Evolutionary conservation across 2,113 vertebrate genomes (phyloP).

Genomic region (Mobula birostris): DNA sequence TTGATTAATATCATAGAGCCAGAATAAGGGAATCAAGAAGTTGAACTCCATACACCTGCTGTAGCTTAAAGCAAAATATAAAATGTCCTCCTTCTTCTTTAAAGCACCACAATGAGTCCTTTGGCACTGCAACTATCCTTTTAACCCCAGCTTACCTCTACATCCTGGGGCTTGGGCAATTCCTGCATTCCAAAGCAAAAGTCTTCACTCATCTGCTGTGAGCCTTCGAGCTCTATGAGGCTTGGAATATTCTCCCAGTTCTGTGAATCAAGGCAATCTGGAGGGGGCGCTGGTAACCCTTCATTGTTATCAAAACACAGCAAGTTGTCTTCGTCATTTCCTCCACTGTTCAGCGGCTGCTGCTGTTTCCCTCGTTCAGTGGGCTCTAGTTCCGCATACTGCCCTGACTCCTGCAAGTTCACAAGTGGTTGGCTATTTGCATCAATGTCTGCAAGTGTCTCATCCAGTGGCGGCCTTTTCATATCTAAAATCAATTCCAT

Average conservation of each 20-base stretch:
- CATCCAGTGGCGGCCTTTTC: slow-evolving; percentile 8
- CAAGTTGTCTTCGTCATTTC: slow-evolving; percentile 2
- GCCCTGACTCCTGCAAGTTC: slow-evolving; percentile 26
- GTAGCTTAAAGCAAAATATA: not conserved
- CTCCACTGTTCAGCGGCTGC: not conserved
- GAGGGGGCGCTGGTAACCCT: slow-evolving; percentile 24
- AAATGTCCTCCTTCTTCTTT: not conserved
- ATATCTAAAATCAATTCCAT: slow-evolving; percentile 30
- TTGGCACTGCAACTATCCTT: not conserved
- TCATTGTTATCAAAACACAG: slow-evolving; percentile 30
- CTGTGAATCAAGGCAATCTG: slow-evolving; percentile 32
- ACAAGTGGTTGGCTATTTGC: slow-evolving; percentile 28
- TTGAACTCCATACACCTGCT: not conserved
- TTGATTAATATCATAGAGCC: not conserved
- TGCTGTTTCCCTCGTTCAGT: not conserved
- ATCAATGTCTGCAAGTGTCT: slow-evolving; percentile 6
- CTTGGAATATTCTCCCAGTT: slow-evolving; percentile 30
- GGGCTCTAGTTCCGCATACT: not conserved
- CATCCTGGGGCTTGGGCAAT: slow-evolving; percentile 26
- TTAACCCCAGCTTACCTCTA: not conserved
- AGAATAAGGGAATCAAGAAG: not conserved
- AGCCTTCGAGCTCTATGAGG: slow-evolving; percentile 13
- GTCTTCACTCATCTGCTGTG: slow-evolving; percentile 35
- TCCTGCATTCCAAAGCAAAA: slow-evolving; percentile 34
- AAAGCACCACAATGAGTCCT: not conserved